Conservation (phyloP, 2,888 invertebrate genomes). For the Syrphus vitripennis region DNA sequence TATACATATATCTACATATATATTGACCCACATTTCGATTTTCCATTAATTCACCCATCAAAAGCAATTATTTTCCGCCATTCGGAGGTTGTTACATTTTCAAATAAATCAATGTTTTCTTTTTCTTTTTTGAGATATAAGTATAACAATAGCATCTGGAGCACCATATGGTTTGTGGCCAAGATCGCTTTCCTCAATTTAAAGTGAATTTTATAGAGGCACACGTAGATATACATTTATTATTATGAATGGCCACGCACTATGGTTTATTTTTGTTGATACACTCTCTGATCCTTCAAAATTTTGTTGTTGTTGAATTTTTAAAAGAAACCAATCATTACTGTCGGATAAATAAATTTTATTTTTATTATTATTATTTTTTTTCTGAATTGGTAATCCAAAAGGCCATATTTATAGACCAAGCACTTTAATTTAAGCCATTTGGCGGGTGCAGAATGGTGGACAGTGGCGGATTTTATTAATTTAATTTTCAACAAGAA, state of each 20-base stretch:
- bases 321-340: conserved; percentile 39
- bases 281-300: conserved; percentile 13
- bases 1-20: neutral
- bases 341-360: conserved; percentile 56
- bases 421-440: conserved; percentile 40
- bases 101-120: conserved; percentile 32
- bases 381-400: conserved; percentile 21
- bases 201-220: neutral
- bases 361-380: conserved; percentile 58
- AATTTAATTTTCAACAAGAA: neutral
- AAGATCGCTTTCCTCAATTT: conserved; percentile 27
- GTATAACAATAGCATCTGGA: conserved; percentile 58
- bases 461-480: neutral
- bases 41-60: conserved; percentile 49
- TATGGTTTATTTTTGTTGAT: conserved; percentile 40
- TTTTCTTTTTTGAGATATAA: neutral
- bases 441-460: conserved; percentile 11
- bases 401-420: conserved; percentile 59
- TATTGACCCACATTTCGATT: conserved; percentile 36
- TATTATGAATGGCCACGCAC: neutral
- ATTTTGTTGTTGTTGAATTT: neutral
- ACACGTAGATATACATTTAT: neutral
- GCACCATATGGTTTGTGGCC: conserved; percentile 45
- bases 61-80: conserved; percentile 44
- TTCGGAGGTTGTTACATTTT: conserved; percentile 46